A percentile compares a stretch with the other conserved stretches of the same genome.
phyloP scores from a whole-genome alignment of 2,888 invertebrate genomes.

The Watsonalla cultraria region DNA sequence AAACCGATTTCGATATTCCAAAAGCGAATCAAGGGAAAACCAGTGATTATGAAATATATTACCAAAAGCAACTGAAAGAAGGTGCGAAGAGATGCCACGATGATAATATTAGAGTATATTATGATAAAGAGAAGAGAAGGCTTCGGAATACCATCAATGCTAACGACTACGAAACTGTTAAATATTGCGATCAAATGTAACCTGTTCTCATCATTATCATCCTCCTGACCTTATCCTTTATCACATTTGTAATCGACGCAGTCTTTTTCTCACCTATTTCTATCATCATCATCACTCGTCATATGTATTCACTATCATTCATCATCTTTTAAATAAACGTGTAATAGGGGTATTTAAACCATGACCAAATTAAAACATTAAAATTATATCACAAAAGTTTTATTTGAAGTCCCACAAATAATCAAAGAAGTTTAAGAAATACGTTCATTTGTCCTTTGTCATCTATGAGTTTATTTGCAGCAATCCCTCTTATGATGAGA shows the following conservation, averaged over 20 bases:
- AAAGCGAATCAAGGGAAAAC: conserved; percentile 17
- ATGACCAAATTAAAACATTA: not conserved
- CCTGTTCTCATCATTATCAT: not conserved
- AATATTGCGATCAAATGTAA: conserved; percentile 34
- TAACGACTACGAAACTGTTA: conserved; percentile 24
- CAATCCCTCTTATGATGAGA: conserved; percentile 25
- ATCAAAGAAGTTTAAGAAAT: conserved; percentile 24
- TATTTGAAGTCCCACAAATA: conserved; percentile 2
- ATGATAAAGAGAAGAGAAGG: conserved; percentile 46
- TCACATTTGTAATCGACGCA: too few relatives aligned
- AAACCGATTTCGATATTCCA: conserved; percentile 15
- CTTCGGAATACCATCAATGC: conserved; percentile 25
- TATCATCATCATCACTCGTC: too few relatives aligned
- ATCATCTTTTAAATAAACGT: too few relatives aligned
- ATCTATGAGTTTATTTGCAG: conserved; percentile 24
- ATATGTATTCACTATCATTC: too few relatives aligned
- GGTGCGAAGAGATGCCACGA: conserved; percentile 41
- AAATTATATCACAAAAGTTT: not conserved
- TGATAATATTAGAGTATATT: conserved; percentile 56
- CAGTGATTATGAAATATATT: conserved; percentile 51
- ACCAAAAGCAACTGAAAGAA: conserved; percentile 43
- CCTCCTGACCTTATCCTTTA: too few relatives aligned
- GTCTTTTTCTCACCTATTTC: too few relatives aligned
- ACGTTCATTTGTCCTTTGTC: conserved; percentile 20
- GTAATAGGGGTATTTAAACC: too few relatives aligned